A percentile compares a stretch with the other conserved stretches of the same genome.
phyloP scores from a whole-genome alignment of 2,888 invertebrate genomes.

The Drosophila bunnanda region DNA sequence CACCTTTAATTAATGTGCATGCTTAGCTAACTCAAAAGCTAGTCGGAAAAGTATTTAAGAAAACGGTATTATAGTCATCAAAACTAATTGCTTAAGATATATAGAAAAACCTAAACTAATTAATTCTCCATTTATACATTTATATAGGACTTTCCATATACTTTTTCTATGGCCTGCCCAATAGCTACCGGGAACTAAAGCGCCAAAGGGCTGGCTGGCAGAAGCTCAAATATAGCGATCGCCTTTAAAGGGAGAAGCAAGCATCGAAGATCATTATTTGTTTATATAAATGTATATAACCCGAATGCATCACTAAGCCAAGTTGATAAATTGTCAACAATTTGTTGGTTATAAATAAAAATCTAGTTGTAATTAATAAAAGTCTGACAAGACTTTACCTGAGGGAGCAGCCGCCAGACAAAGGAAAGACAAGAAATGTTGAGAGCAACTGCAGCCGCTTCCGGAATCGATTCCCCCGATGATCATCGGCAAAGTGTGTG shows the following conservation, averaged over 20 bases:
- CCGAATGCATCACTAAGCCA: constrained; percentile 52
- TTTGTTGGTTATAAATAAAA: constrained; percentile 76
- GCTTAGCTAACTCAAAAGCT: constrained; percentile 31
- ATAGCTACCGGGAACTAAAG: constrained; percentile 82
- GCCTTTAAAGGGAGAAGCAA: constrained; percentile 42
- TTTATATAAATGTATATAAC: constrained; percentile 40
- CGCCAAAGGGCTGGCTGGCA: constrained; percentile 82
- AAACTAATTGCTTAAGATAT: constrained; percentile 10
- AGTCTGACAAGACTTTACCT: constrained; percentile 61
- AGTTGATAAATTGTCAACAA: constrained; percentile 74
- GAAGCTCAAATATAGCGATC: constrained; percentile 81
- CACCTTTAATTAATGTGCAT: constrained; percentile 28
- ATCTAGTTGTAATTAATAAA: constrained; percentile 75
- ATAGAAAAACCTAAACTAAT: constrained; percentile 15
- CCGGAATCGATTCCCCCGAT: constrained; percentile 52
- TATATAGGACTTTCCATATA: constrained; percentile 89
- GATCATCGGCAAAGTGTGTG: constrained; percentile 32
- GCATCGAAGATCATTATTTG: constrained; percentile 18
- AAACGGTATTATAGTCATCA: constrained; percentile 36
- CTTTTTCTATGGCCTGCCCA: constrained; percentile 89
- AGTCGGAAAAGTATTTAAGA: constrained; percentile 39
- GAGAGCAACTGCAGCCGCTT: constrained; percentile 69
- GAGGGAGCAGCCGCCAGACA: constrained; percentile 13
- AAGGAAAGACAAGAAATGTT: constrained; percentile 53
- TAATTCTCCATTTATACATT: constrained; percentile 42